These are phyloP conservation scores for Phaedon cochleariae DNA, from an alignment of 2,888 invertebrate genomes.

Conservation along the genomic window DNA sequence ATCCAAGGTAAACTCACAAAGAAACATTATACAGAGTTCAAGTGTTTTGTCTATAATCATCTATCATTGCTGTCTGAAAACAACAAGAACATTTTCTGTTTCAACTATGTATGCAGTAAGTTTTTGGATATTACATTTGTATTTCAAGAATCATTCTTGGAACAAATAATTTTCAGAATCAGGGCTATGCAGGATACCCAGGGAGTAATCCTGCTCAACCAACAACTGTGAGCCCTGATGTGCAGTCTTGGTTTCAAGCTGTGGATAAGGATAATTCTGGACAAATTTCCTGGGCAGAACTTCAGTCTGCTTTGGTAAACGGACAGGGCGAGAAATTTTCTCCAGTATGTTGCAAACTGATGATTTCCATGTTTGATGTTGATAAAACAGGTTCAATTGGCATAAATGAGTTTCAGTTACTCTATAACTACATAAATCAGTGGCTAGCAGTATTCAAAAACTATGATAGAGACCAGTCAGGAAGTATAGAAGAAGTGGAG, in stretches of 20 bases:
- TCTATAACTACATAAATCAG: slow-evolving; percentile 88
- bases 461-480: slow-evolving; percentile 87
- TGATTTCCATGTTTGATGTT: slow-evolving; percentile 92
- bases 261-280: slow-evolving; percentile 88
- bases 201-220: slow-evolving; percentile 22
- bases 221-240: slow-evolving; percentile 71
- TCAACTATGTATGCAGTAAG: slow-evolving; percentile 10
- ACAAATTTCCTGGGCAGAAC: slow-evolving; percentile 78
- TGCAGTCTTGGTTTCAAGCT: slow-evolving; percentile 83
- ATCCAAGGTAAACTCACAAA: too few relatives aligned
- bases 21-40: neutral
- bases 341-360: slow-evolving; percentile 82
- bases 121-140: neutral
- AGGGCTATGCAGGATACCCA: slow-evolving; percentile 19
- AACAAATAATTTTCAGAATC: slow-evolving; percentile 20
- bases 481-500: slow-evolving; percentile 83
- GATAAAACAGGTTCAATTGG: slow-evolving; percentile 87
- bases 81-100: too few relatives aligned
- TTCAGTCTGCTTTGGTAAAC: slow-evolving; percentile 83
- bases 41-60: neutral
- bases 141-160: too few relatives aligned
- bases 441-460: slow-evolving; percentile 87
- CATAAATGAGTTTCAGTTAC: slow-evolving; percentile 82
- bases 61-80: too few relatives aligned
- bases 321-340: slow-evolving; percentile 87